Base-by-base conservation (phyloP, 1,140 invertebrate genomes). In the Leptinotarsa undecemlineata region DNA sequence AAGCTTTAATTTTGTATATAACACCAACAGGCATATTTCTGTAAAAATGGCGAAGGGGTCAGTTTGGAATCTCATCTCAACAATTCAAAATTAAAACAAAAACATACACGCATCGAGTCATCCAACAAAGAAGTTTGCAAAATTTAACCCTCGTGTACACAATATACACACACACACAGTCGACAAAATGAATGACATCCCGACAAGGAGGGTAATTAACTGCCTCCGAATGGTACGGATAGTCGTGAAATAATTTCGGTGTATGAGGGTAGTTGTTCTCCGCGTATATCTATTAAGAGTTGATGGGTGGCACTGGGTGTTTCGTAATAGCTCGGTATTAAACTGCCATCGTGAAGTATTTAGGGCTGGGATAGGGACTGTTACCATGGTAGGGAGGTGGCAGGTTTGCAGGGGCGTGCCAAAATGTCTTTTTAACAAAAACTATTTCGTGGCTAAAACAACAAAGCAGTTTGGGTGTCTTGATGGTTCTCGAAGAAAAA, bases 131-230 rank as follows among this genome's bases (percentile, higher is more conserved):
- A 19, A 57, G 51, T 17, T 19, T 14, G n/a, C 4, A 57, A 57
- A 57, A 57, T 19, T 14, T 1, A 15, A 57, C 51, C 17, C 51
- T 57, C 51, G 17, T 1, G 51, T 57, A 42, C 51, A 19, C n/a
- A 57, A 57, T 57, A 57, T 1, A 51, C 48, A 57, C 51, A 15
- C 66, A 21, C 66, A 14, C 14, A 61, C n/a, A n/a, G 23, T 26
- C 23, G 62, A 72, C 61, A 48, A 51, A 73, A 73, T 73, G 48
- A 73, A 73, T 47, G 64, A 66, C 72, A 73, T 23, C 48, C 48
- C 67, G 63, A 73, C 72, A 74, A 74, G 68, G 42, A 68, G 17
- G 42, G 68, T 74, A 74, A 69, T 68, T 74, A 74, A 74, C 73
- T 74, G 51, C 73, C 57, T 74, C 48, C 66, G 68, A 69, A 74